Conservation (phyloP, 2,797 vertebrate species). For the Takifugu ocellatus region DNA sequence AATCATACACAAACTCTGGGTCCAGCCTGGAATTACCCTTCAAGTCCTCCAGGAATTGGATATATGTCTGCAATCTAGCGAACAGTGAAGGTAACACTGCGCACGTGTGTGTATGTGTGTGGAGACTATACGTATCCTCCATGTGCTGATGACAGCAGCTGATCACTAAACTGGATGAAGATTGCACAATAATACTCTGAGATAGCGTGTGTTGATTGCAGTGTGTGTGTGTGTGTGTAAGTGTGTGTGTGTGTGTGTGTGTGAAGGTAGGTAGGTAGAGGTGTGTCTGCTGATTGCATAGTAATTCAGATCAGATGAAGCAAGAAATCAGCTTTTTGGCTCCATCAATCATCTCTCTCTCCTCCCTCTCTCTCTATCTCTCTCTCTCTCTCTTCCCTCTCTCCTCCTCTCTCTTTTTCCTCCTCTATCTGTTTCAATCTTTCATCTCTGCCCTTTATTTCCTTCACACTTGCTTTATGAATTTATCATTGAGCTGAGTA, state of each 20-base stretch:
- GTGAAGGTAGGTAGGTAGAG: slow-evolving; percentile 18
- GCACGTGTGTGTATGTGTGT: slow-evolving; percentile 5
- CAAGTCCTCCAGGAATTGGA: background rate
- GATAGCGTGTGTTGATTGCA: slow-evolving; percentile 54
- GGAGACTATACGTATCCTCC: slow-evolving; percentile 13
- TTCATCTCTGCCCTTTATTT: slow-evolving; percentile 45
- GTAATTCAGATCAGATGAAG: slow-evolving; percentile 76
- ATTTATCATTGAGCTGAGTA: slow-evolving; percentile 30
- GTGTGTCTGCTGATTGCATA: slow-evolving; percentile 63
- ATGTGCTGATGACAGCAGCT: slow-evolving; percentile 48
- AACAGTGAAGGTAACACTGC: background rate
- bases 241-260: slow-evolving; percentile 16
- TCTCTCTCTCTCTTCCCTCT: slow-evolving; percentile 29
- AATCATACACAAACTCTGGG: no score
- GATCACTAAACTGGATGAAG: slow-evolving; percentile 59
- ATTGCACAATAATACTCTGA: slow-evolving; percentile 58
- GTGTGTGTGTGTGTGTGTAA: slow-evolving; percentile 26
- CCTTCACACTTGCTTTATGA: slow-evolving; percentile 34
- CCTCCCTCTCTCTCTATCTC: slow-evolving; percentile 32
- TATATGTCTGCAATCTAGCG: background rate
- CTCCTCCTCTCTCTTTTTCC: slow-evolving; percentile 28
- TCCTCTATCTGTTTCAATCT: slow-evolving; percentile 24
- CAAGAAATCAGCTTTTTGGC: slow-evolving; percentile 73
- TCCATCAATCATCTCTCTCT: slow-evolving; percentile 67
- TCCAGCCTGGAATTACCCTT: no score